A percentile compares a stretch with the other conserved stretches of the same genome.
phyloP scores from a whole-genome alignment of 2,797 vertebrate genomes.

The Characodon lateralis region DNA sequence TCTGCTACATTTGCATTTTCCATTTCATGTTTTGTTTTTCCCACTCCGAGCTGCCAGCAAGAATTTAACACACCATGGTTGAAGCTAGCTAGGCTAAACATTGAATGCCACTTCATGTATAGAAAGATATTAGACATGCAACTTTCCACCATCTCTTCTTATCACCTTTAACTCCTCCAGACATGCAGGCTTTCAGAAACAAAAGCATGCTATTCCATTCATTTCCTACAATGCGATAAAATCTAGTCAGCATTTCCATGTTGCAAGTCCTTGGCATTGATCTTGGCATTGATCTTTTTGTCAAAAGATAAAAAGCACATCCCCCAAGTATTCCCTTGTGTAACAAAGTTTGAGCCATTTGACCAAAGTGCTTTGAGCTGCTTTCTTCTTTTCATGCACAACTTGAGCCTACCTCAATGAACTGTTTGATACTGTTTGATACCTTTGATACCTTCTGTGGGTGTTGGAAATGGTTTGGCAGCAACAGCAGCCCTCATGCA shows the following conservation, averaged over 20 bases:
- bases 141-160: conserved; percentile 29
- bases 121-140: conserved; percentile 16
- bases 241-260: conserved; percentile 6
- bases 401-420: conserved; percentile 9
- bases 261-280: conserved; percentile 19
- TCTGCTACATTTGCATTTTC: conserved; percentile 41
- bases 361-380: conserved; percentile 23
- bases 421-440: background rate
- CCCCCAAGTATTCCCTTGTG: background rate
- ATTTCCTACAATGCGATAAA: conserved; percentile 29
- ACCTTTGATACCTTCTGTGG: conserved; percentile 15
- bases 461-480: conserved; percentile 14
- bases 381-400: conserved; percentile 19
- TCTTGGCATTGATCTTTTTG: too few species aligned
- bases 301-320: conserved; percentile 10
- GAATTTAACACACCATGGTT: conserved; percentile 51
- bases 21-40: conserved; percentile 8
- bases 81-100: conserved; percentile 41
- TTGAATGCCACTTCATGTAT: conserved; percentile 30
- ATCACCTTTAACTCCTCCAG: conserved; percentile 42
- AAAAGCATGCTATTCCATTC: conserved; percentile 23
- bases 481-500: conserved; percentile 3
- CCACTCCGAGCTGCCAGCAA: conserved; percentile 52
- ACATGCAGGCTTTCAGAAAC: conserved; percentile 47
- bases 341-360: conserved; percentile 23